Evolutionary conservation across 23 tunicate species (phyloP).

Genomic region (Halocynthia roretzi): DNA sequence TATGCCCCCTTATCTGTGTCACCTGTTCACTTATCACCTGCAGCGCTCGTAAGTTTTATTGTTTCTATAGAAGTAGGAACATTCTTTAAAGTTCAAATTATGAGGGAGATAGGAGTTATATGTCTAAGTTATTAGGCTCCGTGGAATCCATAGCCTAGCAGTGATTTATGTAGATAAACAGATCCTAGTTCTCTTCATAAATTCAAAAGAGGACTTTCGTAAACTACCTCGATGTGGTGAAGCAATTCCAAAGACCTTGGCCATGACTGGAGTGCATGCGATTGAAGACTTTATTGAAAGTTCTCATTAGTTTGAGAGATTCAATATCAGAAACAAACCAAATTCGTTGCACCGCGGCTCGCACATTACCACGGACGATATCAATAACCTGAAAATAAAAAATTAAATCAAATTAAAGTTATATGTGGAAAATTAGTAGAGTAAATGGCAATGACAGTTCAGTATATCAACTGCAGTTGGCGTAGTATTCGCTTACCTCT

Average conservation of each 20-base stretch:
- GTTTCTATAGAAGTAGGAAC: too few relatives aligned
- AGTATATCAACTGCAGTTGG: not conserved
- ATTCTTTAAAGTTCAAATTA: too few relatives aligned
- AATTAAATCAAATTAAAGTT: too few relatives aligned
- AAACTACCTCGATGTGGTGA: conserved; percentile 53
- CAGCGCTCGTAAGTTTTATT: too few relatives aligned
- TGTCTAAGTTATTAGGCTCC: too few relatives aligned
- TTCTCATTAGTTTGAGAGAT: conserved; percentile 33
- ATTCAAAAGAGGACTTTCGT: not conserved
- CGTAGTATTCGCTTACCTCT: not conserved
- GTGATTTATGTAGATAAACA: too few relatives aligned
- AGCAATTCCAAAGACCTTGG: conserved; percentile 86
- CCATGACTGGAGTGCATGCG: conserved; percentile 69
- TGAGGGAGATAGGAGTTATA: too few relatives aligned
- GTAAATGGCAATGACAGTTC: not conserved
- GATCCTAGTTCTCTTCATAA: not conserved
- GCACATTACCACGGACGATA: conserved; percentile 70
- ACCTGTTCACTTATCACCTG: too few relatives aligned
- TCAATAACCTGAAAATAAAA: conserved; percentile 55
- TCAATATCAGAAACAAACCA: conserved; percentile 37
- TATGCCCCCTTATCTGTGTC: too few relatives aligned
- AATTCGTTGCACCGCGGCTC: conserved; percentile 31
- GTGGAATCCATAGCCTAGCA: too few relatives aligned
- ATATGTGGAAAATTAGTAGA: too few relatives aligned
- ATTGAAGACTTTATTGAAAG: conserved; percentile 64